phyloP scores from a whole-genome alignment of 2,113 vertebrate genomes.

The Ardeotis arabs region DNA sequence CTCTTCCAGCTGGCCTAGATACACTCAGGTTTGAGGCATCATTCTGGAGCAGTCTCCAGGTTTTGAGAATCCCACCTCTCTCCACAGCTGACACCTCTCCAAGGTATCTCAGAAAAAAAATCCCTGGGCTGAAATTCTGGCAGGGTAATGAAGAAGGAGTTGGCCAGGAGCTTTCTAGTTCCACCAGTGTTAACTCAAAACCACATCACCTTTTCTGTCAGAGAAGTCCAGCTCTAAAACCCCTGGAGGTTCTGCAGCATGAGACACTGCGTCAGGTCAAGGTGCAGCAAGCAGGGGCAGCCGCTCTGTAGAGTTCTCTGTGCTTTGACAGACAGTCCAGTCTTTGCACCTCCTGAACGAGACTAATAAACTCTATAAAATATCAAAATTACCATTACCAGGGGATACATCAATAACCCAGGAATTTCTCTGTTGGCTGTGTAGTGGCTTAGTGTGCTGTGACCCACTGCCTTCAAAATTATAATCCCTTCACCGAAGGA shows the following conservation, averaged over 20 bases:
- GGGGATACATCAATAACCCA: conserved; percentile 9
- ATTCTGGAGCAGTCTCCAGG: neutral
- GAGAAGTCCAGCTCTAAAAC: neutral
- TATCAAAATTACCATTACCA: conserved; percentile 24
- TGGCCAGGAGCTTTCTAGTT: neutral
- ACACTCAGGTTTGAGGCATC: neutral
- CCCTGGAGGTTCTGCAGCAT: neutral
- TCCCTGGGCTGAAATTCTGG: neutral
- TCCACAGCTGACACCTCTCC: neutral
- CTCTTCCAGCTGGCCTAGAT: neutral
- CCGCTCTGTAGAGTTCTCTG: neutral
- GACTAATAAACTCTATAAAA: conserved; percentile 30
- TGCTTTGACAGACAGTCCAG: neutral
- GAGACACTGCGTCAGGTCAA: neutral
- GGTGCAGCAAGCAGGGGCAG: neutral
- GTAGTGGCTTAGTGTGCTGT: neutral
- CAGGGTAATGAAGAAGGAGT: neutral
- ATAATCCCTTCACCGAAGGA: conserved; percentile 37
- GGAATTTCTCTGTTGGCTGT: conserved; percentile 1
- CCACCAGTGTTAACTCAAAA: neutral
- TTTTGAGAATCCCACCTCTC: neutral
- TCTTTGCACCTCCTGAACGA: neutral
- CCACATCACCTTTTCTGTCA: neutral
- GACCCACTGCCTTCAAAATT: conserved; percentile 29
- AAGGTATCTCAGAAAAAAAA: neutral